Evolutionary conservation across 2,797 vertebrate species (phyloP).

Genomic region (Sebastes hubbsi): DNA sequence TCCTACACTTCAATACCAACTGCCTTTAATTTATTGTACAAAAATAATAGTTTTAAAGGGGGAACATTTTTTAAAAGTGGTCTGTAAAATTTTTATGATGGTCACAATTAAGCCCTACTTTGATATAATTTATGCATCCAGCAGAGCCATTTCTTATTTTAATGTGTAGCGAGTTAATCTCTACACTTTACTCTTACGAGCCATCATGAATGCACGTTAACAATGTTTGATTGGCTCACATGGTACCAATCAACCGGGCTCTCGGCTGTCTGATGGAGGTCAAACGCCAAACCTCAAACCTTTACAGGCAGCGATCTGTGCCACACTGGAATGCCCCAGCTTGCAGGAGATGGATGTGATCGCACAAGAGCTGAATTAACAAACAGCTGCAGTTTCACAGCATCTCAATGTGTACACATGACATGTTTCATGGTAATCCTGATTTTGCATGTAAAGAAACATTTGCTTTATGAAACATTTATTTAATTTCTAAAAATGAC

Average conservation of each 20-base stretch:
- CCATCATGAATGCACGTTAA: constrained; percentile 40
- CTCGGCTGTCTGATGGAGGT: constrained; percentile 66
- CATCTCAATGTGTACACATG: neutral
- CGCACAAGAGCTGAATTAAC: neutral
- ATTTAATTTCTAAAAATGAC: neutral
- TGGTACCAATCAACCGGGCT: constrained; percentile 66
- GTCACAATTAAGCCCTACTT: neutral
- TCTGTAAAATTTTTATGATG: neutral
- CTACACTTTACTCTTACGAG: constrained; percentile 20
- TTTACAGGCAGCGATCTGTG: constrained; percentile 67
- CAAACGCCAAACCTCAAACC: constrained; percentile 76
- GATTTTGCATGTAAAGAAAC: neutral
- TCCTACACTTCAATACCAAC: neutral
- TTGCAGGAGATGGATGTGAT: constrained; percentile 20
- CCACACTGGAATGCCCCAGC: constrained; percentile 64
- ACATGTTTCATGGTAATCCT: neutral
- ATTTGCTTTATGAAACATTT: neutral
- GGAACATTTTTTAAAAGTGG: no score
- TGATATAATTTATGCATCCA: neutral
- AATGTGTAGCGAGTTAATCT: constrained; percentile 1
- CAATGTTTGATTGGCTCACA: constrained; percentile 66
- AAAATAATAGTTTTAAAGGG: no score
- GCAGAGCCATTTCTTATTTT: neutral
- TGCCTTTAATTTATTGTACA: no score
- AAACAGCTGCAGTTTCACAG: neutral